Evolutionary conservation across 2,888 invertebrate species (phyloP).

Genomic region (Pinctada fucata): DNA sequence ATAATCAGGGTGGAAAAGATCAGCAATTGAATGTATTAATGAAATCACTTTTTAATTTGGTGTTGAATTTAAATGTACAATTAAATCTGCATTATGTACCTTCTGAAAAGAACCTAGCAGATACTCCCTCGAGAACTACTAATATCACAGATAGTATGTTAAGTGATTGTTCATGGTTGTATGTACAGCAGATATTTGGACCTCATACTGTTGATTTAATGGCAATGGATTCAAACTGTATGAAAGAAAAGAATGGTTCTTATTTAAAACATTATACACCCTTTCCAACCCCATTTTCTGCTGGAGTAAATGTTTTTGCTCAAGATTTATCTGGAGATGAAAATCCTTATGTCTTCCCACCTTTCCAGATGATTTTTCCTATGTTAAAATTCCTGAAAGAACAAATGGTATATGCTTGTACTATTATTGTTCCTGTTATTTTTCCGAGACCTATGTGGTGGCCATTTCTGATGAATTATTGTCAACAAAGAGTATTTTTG

Average conservation of each 20-base stretch:
- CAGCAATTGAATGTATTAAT: no score
- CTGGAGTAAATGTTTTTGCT: slow-evolving; percentile 36
- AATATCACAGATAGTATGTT: no score
- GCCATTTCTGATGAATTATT: slow-evolving; percentile 22
- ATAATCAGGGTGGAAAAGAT: slow-evolving; percentile 13
- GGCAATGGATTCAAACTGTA: slow-evolving; percentile 35
- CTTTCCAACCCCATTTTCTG: slow-evolving; percentile 27
- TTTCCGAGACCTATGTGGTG: slow-evolving; percentile 38
- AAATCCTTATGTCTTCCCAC: slow-evolving; percentile 45
- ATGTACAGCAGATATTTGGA: slow-evolving; percentile 22
- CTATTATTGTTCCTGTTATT: slow-evolving; percentile 25
- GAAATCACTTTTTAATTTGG: slow-evolving; percentile 3
- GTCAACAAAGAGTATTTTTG: neutral
- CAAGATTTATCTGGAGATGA: slow-evolving; percentile 22
- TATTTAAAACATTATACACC: slow-evolving; percentile 37
- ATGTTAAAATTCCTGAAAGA: slow-evolving; percentile 30
- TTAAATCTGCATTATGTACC: slow-evolving; percentile 33
- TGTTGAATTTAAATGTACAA: slow-evolving; percentile 19
- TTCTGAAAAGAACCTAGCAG: slow-evolving; percentile 23
- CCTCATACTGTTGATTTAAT: slow-evolving; percentile 28
- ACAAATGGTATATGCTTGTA: slow-evolving; percentile 23
- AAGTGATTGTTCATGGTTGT: no score
- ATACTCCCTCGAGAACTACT: no score
- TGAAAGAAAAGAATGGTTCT: slow-evolving; percentile 1
- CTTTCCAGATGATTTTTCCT: slow-evolving; percentile 31